A percentile compares a stretch with the other conserved stretches of the same genome.
Conservation (phyloP, 2,797 vertebrate species). For the Periophthalmus magnuspinnatus region DNA sequence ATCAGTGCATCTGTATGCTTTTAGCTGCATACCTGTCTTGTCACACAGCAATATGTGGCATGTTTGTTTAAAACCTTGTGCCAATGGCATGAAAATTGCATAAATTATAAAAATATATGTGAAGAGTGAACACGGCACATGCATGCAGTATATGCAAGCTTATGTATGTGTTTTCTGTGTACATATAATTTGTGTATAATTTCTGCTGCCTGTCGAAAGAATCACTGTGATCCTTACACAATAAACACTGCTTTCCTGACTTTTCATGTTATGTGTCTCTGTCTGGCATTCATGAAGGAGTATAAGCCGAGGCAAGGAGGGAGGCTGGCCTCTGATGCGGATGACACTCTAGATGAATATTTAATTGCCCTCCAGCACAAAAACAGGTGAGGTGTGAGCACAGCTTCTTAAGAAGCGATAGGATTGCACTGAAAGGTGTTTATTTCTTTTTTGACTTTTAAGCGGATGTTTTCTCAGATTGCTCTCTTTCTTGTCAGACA, state of each 20-base stretch:
- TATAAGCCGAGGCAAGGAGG: constrained; percentile 57
- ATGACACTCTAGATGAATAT: constrained; percentile 92
- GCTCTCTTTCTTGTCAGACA: constrained; percentile 15
- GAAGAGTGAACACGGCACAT: constrained; percentile 9
- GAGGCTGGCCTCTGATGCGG: constrained; percentile 81
- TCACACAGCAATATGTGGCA: background rate
- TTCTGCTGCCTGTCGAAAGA: constrained; percentile 8
- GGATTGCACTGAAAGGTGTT: constrained; percentile 42
- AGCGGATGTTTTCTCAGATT: constrained; percentile 46
- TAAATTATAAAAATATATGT: background rate
- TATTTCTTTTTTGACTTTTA: constrained; percentile 27
- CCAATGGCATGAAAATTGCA: constrained; percentile 7
- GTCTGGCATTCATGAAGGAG: constrained; percentile 63
- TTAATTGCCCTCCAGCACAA: constrained; percentile 92
- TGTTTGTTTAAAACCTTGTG: background rate
- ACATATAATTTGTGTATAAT: constrained; percentile 1
- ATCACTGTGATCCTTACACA: constrained; percentile 5
- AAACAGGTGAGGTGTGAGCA: constrained; percentile 88
- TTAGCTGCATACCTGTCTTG: background rate
- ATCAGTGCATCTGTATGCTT: background rate
- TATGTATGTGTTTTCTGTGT: constrained; percentile 16
- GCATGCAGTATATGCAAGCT: constrained; percentile 13
- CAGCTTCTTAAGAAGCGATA: constrained; percentile 40
- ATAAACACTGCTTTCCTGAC: constrained; percentile 35
- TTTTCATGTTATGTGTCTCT: constrained; percentile 16